Evolutionary conservation across 2,888 invertebrate genomes (phyloP).

Genomic region (Hyalella azteca): DNA sequence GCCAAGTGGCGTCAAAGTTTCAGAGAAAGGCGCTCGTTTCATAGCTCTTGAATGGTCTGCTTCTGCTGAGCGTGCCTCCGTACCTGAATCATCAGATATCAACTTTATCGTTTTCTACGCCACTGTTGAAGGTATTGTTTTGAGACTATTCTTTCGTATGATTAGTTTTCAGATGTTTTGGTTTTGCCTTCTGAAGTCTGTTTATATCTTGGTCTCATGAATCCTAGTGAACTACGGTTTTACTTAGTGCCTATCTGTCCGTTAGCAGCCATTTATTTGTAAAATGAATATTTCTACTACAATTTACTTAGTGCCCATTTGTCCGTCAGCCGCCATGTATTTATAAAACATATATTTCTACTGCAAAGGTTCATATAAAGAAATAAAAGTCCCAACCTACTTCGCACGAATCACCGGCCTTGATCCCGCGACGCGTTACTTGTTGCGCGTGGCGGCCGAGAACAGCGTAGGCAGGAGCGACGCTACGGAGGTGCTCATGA

Average conservation of each 20-base stretch:
- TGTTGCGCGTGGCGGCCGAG: conserved; percentile 52
- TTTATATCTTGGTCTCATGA: too few relatives aligned
- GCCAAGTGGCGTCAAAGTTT: conserved; percentile 44
- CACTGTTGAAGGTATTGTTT: not conserved
- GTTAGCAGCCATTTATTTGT: too few relatives aligned
- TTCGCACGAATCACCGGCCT: conserved; percentile 45
- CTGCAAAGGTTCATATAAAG: not conserved
- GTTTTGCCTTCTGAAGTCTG: too few relatives aligned
- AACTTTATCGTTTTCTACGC: not conserved
- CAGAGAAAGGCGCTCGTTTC: conserved; percentile 47
- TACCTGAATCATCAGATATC: not conserved
- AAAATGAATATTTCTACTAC: too few relatives aligned
- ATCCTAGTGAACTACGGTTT: too few relatives aligned
- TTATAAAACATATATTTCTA: too few relatives aligned
- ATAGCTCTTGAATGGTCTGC: conserved; percentile 52
- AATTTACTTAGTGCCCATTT: too few relatives aligned
- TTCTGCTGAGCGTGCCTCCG: not conserved
- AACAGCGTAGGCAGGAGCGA: conserved; percentile 48
- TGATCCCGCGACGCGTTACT: conserved; percentile 49
- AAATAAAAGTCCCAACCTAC: conserved; percentile 42
- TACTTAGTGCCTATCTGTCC: too few relatives aligned
- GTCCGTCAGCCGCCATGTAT: too few relatives aligned
- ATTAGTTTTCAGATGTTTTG: too few relatives aligned
- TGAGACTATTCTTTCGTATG: too few relatives aligned
- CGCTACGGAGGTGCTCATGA: conserved; percentile 40